A percentile compares a stretch with the other conserved stretches of the same genome.
Evolutionary conservation across 2,113 vertebrate genomes (phyloP).

Genomic region (Myotis brandtii): DNA sequence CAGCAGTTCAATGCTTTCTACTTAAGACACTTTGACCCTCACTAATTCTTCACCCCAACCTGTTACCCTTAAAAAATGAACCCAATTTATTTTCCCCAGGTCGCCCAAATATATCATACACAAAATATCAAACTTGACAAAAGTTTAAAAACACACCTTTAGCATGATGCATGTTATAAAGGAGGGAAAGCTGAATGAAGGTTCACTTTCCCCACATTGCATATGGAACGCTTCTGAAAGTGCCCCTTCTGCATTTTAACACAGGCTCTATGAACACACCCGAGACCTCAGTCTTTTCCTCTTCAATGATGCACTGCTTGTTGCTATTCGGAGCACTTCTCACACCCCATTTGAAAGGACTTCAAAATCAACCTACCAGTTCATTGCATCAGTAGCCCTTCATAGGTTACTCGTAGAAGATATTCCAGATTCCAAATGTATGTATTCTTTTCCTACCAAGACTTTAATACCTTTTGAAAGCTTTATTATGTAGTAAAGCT

Average conservation of each 20-base stretch:
- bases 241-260: background rate
- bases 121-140: background rate
- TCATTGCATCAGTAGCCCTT: slow-evolving; percentile 88
- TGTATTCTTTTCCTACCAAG: slow-evolving; percentile 49
- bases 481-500: background rate
- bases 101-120: background rate
- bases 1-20: background rate
- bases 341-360: slow-evolving; percentile 85
- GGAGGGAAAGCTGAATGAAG: background rate
- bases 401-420: slow-evolving; percentile 84
- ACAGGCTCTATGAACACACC: slow-evolving; percentile 86
- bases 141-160: background rate
- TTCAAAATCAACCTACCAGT: slow-evolving; percentile 85
- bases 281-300: slow-evolving; percentile 89
- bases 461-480: slow-evolving; percentile 11
- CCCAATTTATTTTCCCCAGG: background rate
- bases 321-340: slow-evolving; percentile 79
- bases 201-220: background rate
- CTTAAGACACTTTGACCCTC: background rate
- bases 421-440: slow-evolving; percentile 89
- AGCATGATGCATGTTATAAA: background rate
- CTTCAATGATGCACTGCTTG: slow-evolving; percentile 87
- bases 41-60: background rate
- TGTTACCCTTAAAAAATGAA: background rate
- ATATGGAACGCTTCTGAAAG: background rate